Evolutionary conservation across 2,888 invertebrate genomes (phyloP), one percentile per base, ranked within the genome.

Genomic region (Molorchus minor): DNA sequence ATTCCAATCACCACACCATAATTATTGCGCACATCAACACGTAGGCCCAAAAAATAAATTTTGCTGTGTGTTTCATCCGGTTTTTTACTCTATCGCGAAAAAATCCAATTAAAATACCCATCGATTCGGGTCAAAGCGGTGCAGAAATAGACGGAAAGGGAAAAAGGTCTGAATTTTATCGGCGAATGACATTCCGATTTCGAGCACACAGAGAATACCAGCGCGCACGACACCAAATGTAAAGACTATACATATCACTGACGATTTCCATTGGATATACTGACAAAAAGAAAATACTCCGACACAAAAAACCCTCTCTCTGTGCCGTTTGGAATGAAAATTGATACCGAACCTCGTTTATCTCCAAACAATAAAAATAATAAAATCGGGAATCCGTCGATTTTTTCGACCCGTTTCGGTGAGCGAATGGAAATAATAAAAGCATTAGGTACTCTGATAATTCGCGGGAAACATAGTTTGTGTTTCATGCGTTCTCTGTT

Each of bases 71-170:
- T n/a, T n/a, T 25, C 25, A 25, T 4, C 25, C 33, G 5, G 5
- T 33, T 49, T 38, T 38, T 49, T 38, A 13, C 10, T 38, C 49
- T 36, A n/a, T n/a, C 29, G 21, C 36, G 29, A 38, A 49, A 49
- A 49, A 49, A 49, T 49, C 49, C 49, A 49, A 49, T 49, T 49
- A 49, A 49, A 49, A 49, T 49, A 49, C 36, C 49, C 38, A 38
- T 49, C 49, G 49, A 49, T 49, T 38, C 25, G 49, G 49, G 49
- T 49, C 49, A 49, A 25, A 49, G 49, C 25, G 15, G 12, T 36
- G 15, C 15, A 36, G 12, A 33, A 13, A 25, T 36, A n/a, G 38
- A 49, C 25, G 2, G 38, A 36, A n/a, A n/a, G n/a, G 35, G 17
- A 49, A 49, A 44, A 38, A 38, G 15, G 49, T 38, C 36, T 49